A percentile compares a stretch with the other conserved stretches of the same genome.
These are phyloP conservation scores for Cheilosia pagana DNA, from an alignment of 2,888 invertebrate species.

Conservation along the genomic window DNA sequence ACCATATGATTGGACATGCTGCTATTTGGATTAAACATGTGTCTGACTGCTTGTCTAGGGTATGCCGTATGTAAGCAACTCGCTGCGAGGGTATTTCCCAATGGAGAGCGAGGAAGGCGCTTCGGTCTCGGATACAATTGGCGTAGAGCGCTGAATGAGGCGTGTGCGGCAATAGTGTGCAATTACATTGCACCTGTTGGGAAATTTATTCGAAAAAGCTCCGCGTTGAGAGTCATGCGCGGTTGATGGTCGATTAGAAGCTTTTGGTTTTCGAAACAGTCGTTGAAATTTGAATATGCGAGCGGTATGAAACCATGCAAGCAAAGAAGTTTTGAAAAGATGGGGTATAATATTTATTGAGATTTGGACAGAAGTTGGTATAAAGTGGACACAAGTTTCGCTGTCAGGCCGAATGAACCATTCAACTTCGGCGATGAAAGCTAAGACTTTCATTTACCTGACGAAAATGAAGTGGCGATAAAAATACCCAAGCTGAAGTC, in stretches of 20 bases:
- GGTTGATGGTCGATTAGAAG: neutral
- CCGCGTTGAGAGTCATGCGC: conserved; percentile 25
- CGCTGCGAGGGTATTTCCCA: conserved; percentile 7
- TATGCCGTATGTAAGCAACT: conserved; percentile 4
- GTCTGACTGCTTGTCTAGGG: conserved; percentile 35
- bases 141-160: neutral
- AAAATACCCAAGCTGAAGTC: too few species aligned
- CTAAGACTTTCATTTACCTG: too few species aligned
- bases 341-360: too few species aligned
- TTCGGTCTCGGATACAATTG: too few species aligned
- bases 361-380: too few species aligned
- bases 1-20: conserved; percentile 67
- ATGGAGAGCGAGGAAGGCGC: neutral
- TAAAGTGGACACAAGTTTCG: too few species aligned
- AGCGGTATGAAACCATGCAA: too few species aligned
- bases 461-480: too few species aligned
- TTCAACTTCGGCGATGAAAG: too few species aligned
- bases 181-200: conserved; percentile 50
- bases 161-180: neutral
- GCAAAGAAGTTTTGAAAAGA: too few species aligned
- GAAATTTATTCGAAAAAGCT: conserved; percentile 20
- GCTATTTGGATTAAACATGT: neutral
- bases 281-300: conserved; percentile 18
- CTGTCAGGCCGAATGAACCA: too few species aligned
- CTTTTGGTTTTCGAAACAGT: conserved; percentile 23